Base-by-base conservation (phyloP, 2,113 vertebrate species). In the Pangasianodon hypophthalmus region DNA sequence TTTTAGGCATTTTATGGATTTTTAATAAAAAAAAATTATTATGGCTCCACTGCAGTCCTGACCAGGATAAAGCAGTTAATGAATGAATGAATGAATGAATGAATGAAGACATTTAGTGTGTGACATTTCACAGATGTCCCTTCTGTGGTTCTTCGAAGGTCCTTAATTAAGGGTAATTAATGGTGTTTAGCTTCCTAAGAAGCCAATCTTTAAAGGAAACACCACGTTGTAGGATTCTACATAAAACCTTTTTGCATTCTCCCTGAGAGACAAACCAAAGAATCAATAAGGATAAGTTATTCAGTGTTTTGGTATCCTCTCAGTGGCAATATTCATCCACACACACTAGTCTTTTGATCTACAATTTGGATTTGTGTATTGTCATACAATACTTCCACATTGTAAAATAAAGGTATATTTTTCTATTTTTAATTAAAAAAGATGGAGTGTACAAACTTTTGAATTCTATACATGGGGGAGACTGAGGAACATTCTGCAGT, bases 401-500 rank as follows among this genome's bases (percentile, higher is more conserved):
- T 62, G 60, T 62, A 8, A 41, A 37, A 73, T 7, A 73, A 37
- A 37, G 6, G 24, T 62, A 21, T 19, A 2, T 60, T 21, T 60
- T 18, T 6, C 19, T 60, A 60, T 60, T 60, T 21, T 60, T 60
- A 21, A 24, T 54, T 54, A 16, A 16, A 3, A 54, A 32, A 69
- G 29, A 69, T 14, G 16, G 16, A 32, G 69, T 18, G 19, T 44
- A 79, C 0, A 50, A 48, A 50, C 46, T 13, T 81, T 81, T 32
- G 18, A 7, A 19, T 56, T 56, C 48, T 32, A 29, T 82, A 56
- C n/a, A 29, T 77, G 48, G 37, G 50, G 56, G 64, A 87, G 85
- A 90, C 91, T 89, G 52, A 41, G 71, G 11, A 67, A 2, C 62
- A 37, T 67, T 87, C 58, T 50, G 64, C 50, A 90, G 88, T 91